A percentile compares a stretch with the other conserved stretches of the same genome.
phyloP scores from a whole-genome alignment of 2,888 invertebrate genomes.

The Cyrtodaria siliqua region DNA sequence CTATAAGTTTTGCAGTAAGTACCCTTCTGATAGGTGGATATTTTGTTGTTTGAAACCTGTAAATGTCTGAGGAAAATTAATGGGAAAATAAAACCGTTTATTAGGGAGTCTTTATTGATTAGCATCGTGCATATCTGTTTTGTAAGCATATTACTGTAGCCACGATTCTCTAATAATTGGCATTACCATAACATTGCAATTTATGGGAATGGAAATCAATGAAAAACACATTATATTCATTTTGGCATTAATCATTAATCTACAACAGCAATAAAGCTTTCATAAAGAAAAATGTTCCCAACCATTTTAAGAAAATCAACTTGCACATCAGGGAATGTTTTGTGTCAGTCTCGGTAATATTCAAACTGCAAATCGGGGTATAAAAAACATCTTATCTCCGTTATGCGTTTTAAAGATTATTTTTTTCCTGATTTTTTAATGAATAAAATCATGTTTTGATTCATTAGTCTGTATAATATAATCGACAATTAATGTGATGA shows the following conservation, averaged over 20 bases:
- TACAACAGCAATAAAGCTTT: conserved; percentile 6
- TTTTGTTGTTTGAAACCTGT: neutral
- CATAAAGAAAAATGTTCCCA: conserved; percentile 1
- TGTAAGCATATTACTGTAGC: conserved; percentile 25
- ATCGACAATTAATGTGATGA: no score
- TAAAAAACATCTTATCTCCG: conserved; percentile 1
- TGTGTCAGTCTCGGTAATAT: neutral
- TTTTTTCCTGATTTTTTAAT: no score
- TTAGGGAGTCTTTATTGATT: conserved; percentile 39
- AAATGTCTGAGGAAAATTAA: conserved; percentile 29
- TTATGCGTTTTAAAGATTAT: no score
- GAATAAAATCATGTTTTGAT: no score
- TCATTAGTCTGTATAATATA: no score
- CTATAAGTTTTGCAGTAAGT: no score
- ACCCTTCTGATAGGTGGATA: no score
- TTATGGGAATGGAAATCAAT: conserved; percentile 39
- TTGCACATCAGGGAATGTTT: no score
- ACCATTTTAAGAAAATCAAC: no score
- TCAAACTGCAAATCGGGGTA: conserved; percentile 5
- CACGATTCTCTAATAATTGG: conserved; percentile 29
- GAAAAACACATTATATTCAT: conserved; percentile 53
- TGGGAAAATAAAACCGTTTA: conserved; percentile 53
- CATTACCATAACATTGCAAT: conserved; percentile 53
- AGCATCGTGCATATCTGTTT: conserved; percentile 18
- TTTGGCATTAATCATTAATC: conserved; percentile 7